Percentiles rank a stretch among this genome's conserved stretches.
Conservation (phyloP, 37 sponge, comb jelly and placozoan genomes). For the Aplysina aerophoba region DNA sequence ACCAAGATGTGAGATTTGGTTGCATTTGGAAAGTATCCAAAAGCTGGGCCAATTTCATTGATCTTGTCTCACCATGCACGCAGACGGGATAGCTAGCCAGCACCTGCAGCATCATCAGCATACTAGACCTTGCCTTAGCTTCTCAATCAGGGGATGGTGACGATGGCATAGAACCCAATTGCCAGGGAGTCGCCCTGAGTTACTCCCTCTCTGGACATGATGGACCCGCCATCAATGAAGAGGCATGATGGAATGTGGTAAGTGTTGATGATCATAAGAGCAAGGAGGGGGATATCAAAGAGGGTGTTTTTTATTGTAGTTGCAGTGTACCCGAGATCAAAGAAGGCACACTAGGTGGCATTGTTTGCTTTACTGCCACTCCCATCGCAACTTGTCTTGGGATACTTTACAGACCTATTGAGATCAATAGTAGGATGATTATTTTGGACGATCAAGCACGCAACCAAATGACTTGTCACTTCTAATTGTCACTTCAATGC, state of each 20-base stretch:
- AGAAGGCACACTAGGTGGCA: too few relatives aligned
- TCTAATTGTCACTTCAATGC: too few relatives aligned
- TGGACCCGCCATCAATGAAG: conserved; percentile 21
- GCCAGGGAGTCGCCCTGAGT: conserved; percentile 22
- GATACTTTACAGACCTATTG: too few relatives aligned
- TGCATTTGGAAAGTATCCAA: conserved; percentile 36
- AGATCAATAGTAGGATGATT: too few relatives aligned
- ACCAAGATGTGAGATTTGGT: conserved; percentile 28
- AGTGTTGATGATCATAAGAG: conserved; percentile 15
- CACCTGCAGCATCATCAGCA: conserved; percentile 15
- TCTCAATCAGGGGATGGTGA: conserved; percentile 30
- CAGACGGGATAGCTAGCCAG: conserved; percentile 14
- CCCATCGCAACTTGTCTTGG: too few relatives aligned
- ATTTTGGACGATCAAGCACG: too few relatives aligned
- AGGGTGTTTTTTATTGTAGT: too few relatives aligned
- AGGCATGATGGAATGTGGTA: conserved; percentile 1
- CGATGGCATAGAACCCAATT: conserved; percentile 26
- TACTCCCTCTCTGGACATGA: conserved; percentile 12
- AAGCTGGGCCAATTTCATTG: conserved; percentile 3
- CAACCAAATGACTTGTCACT: too few relatives aligned
- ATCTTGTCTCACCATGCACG: conserved; percentile 27
- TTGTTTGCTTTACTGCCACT: too few relatives aligned
- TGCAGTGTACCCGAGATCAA: too few relatives aligned
- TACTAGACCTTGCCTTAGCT: conserved; percentile 20
- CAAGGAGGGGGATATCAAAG: conserved; percentile 26